Conservation (phyloP, 2,113 vertebrate species). For the Mastomys coucha region DNA sequence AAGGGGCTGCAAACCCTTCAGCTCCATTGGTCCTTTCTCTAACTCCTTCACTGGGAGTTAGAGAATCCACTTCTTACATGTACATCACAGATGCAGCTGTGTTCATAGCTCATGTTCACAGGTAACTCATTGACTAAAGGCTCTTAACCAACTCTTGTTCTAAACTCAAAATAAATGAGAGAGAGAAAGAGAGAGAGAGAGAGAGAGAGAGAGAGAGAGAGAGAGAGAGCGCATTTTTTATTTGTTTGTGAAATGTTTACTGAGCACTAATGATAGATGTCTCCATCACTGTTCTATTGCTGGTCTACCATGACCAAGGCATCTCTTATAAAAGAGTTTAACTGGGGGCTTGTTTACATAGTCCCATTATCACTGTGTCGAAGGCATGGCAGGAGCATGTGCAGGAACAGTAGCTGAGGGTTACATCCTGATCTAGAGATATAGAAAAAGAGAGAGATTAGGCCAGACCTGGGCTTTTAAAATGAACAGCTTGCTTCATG, state of each 20-base stretch:
- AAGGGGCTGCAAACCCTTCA: too few species aligned
- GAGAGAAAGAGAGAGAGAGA: too few species aligned
- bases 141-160: not conserved
- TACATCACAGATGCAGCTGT: too few species aligned
- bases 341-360: not conserved
- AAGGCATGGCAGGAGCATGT: not conserved
- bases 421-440: not conserved
- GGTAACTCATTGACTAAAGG: not conserved
- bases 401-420: not conserved
- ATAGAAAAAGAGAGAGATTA: not conserved
- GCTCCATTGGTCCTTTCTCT: too few species aligned
- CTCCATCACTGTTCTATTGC: not conserved
- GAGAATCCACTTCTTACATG: not conserved
- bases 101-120: too few species aligned
- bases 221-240: not conserved
- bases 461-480: not conserved
- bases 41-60: too few species aligned
- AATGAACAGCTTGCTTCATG: not conserved
- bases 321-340: not conserved
- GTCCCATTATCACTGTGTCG: not conserved
- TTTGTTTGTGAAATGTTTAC: constrained; percentile 28
- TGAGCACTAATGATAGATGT: not conserved
- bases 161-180: constrained; percentile 30
- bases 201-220: too few species aligned
- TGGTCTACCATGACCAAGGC: too few species aligned